Percentiles rank a stretch among this genome's conserved stretches.
Evolutionary conservation across 2,797 vertebrate species (phyloP).

Genomic region (Eupleurogrammus muticus): DNA sequence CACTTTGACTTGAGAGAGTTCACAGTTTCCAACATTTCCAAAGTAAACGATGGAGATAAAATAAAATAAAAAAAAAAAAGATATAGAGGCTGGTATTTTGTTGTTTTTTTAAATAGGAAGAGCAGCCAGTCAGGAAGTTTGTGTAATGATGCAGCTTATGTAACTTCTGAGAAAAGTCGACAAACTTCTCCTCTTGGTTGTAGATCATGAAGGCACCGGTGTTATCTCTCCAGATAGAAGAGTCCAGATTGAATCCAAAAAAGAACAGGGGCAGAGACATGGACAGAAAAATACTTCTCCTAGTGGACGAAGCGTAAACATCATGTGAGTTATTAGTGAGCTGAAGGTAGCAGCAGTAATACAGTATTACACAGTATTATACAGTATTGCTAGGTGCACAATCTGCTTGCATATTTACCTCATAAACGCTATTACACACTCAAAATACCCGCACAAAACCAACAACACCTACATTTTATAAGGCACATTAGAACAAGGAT

Average conservation of each 20-base stretch:
- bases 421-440: constrained; percentile 42
- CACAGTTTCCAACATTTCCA: constrained; percentile 40
- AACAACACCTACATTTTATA: constrained; percentile 53
- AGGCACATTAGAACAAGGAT: constrained; percentile 72
- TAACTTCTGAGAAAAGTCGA: neutral
- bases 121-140: neutral
- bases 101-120: neutral
- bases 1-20: constrained; percentile 35
- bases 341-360: constrained; percentile 50
- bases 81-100: neutral
- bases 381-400: constrained; percentile 61
- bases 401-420: constrained; percentile 65
- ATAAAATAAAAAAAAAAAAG: neutral
- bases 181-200: neutral
- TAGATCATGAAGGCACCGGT: constrained; percentile 42
- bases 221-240: constrained; percentile 25
- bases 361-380: constrained; percentile 11
- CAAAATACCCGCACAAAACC: constrained; percentile 64
- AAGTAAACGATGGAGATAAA: constrained; percentile 10
- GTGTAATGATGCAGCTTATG: constrained; percentile 26
- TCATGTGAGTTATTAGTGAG: constrained; percentile 46
- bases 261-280: constrained; percentile 4
- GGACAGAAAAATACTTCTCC: constrained; percentile 28
- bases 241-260: neutral
- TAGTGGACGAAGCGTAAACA: constrained; percentile 30